A percentile compares a stretch with the other conserved stretches of the same genome.
Conservation (phyloP, 2,888 invertebrate genomes). For the Tipula lateralis region DNA sequence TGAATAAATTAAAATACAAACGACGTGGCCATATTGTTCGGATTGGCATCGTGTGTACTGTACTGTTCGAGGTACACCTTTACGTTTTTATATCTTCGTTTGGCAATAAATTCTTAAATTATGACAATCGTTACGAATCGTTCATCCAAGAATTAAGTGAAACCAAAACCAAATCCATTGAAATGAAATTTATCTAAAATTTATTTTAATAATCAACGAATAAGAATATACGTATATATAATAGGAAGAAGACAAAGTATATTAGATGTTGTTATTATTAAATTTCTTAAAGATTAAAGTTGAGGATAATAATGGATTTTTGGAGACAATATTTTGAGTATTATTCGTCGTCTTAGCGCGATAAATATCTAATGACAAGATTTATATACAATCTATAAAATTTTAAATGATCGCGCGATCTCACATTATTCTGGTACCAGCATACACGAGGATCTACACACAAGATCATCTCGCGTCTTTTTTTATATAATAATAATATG, state of each 20-base stretch:
- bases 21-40: neutral
- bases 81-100: neutral
- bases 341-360: neutral
- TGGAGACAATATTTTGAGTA: neutral
- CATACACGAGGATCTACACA: neutral
- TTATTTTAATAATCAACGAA: neutral
- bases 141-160: neutral
- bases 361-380: neutral
- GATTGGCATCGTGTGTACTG: neutral
- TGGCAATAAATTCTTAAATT: constrained; percentile 36
- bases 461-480: neutral
- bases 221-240: neutral
- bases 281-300: neutral
- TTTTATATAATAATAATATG: neutral
- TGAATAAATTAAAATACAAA: neutral
- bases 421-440: neutral
- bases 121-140: constrained; percentile 36
- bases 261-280: neutral
- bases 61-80: neutral
- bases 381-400: neutral
- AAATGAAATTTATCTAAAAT: neutral
- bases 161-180: neutral
- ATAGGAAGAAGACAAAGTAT: neutral
- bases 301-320: constrained; percentile 11
- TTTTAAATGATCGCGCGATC: neutral